Conservation (phyloP, 2,888 invertebrate genomes). For the Synanthedon formicaeformis region DNA sequence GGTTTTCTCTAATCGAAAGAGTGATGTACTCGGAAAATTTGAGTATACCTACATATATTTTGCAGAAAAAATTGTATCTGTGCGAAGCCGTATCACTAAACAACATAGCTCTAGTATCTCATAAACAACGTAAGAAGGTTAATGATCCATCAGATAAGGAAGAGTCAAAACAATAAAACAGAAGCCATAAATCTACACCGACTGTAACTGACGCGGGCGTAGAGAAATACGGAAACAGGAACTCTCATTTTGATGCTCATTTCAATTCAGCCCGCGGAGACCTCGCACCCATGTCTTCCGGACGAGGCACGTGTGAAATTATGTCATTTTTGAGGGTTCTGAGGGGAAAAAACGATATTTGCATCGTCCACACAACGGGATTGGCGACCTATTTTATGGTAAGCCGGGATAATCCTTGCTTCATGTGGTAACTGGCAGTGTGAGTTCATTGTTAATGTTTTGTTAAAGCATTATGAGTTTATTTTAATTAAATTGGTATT, state of each 20-base stretch:
- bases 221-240: background rate
- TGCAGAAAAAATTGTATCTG: no score
- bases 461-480: background rate
- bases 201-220: background rate
- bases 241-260: slow-evolving; percentile 3
- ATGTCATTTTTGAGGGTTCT: slow-evolving; percentile 12
- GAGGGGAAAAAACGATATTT: slow-evolving; percentile 5
- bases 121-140: no score
- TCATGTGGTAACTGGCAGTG: background rate
- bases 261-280: slow-evolving; percentile 8
- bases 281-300: slow-evolving; percentile 10
- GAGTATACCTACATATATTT: no score
- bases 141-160: background rate
- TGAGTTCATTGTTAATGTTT: background rate
- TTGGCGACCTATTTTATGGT: slow-evolving; percentile 3
- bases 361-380: slow-evolving; percentile 3
- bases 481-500: no score
- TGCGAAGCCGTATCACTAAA: no score
- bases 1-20: no score
- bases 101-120: no score
- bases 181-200: background rate
- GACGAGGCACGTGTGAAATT: slow-evolving; percentile 8
- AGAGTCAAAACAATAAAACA: background rate
- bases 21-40: no score
- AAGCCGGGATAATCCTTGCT: background rate